Evolutionary conservation across 2,797 vertebrate genomes (phyloP), one percentile per base, ranked within the genome.

Genomic region (Mallotus villosus): DNA sequence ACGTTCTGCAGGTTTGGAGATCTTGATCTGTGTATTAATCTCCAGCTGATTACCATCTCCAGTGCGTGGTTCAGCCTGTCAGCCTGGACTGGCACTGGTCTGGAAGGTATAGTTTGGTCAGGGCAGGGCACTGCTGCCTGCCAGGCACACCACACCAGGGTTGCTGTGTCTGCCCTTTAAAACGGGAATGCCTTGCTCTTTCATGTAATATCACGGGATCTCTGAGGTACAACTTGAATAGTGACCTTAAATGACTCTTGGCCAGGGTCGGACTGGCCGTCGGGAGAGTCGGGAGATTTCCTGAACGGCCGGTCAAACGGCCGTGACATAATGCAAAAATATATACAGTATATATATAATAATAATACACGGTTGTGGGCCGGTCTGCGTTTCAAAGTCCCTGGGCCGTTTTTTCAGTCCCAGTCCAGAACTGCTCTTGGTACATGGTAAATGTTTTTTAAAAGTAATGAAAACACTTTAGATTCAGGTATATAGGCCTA

Each of bases 181-280:
- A 62, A 57, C 9, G 16, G 24, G 27, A 46, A 29, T 37, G 7
- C 58, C 12, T n/a, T 57, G 53, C 51, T 51, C 74, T 75, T 71
- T 75, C 29, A 57, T 41, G 46, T 41, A 17, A 51, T 46, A 76
- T 76, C 64, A 67, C 17, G 64, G 29, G 65, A 63, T 49, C 19
- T 19, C 63, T 63, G 29, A 37, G 57, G 17, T 17, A 27, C 4
- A 22, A 24, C 64, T 11, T 65, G 8, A 63, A 24, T 4, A 2
- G 34, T 65, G 37, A 64, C n/a, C 17, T 37, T 41, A 21, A 12
- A n/a, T 37, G 17, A 4, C 16, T 63, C 6, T 32, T 32, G 16
- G 6, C 27, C 27, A 29, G 27, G 4, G 27, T 29, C 27, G 27
- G 27, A 29, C 27, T 29, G 27, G 27, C 27, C 4, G 27, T 29